Base-by-base conservation (phyloP, 2,888 invertebrate genomes). In the Diloba caeruleocephala region DNA sequence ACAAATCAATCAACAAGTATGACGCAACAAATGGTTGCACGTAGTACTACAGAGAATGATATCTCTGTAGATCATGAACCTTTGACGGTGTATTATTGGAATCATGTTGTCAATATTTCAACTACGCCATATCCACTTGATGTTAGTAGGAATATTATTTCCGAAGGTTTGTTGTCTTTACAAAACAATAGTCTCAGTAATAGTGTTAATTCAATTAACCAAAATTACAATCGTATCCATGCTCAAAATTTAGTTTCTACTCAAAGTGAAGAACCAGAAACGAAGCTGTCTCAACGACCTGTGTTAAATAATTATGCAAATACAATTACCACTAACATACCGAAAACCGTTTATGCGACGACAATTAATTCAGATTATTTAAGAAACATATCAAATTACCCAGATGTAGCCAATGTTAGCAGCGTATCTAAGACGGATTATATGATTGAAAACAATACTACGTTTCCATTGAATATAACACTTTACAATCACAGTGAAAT, bases 401-500 rank as follows among this genome's bases (percentile, higher is more conserved):
- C 32, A 15, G 14, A 7, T 32, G 17, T 10, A 10, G 15, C 12
- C 7, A 3, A 57, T 13, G 14, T 13, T 19, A n/a, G 21, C 14
- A 38, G 1, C 14, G 3, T 1, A 21, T n/a, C 36, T 3, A 17
- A 14, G 5, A 14, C 21, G 1, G 19, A 13, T 15, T 5, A 33
- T 10, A 29, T 25, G 13, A 26, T 8, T 10, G 17, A 56, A 31
- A 50, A 14, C n/a, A 50, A 26, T 10, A 37, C 28, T 32, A n/a
- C 5, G 0, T 13, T 12, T n/a, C 21, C 36, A 9, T 15, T 25
- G 28, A 9, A 43, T 26, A 0, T 31, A n/a, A 23, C 21, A 26
- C 3, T 36, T 28, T 17, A 5, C 5, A 32, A 7, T 14, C 15
- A 49, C 2, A 15, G 28, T n/a, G 6, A 28, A 23, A 19, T 10